phyloP scores from a whole-genome alignment of 2,888 invertebrate genomes.

The Brachypterus glaber region DNA sequence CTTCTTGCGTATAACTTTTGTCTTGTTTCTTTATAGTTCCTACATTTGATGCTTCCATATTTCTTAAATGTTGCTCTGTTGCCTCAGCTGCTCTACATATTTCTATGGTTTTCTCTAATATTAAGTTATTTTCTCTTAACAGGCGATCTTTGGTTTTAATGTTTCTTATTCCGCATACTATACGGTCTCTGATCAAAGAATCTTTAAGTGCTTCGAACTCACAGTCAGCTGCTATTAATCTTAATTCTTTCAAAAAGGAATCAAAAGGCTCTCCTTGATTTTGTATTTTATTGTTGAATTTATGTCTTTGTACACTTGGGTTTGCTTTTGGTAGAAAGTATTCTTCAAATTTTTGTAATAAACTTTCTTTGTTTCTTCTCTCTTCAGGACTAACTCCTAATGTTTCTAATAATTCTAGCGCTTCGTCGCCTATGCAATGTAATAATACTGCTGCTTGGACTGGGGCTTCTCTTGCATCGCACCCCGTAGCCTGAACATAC shows the following conservation, averaged over 20 bases:
- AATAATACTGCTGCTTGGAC: conserved; percentile 2
- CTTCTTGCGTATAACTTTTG: neutral
- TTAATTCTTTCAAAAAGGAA: neutral
- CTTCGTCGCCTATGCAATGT: conserved; percentile 3
- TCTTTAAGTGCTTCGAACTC: neutral
- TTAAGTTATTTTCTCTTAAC: conserved; percentile 4
- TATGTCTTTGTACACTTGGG: conserved; percentile 14
- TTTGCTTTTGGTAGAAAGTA: conserved; percentile 18
- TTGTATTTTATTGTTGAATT: conserved; percentile 7
- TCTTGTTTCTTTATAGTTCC: neutral
- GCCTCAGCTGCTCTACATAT: conserved; percentile 12
- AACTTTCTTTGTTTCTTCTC: neutral
- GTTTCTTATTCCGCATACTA: neutral
- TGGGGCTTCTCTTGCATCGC: neutral
- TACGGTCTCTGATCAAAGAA: neutral
- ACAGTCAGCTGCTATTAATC: neutral
- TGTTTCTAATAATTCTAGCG: conserved; percentile 4
- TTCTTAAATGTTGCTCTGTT: conserved; percentile 6
- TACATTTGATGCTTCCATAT: neutral
- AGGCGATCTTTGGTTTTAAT: no score
- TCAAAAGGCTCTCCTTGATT: neutral
- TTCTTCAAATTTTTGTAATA: conserved; percentile 12
- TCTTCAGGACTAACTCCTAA: neutral
- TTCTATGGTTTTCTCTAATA: conserved; percentile 7
- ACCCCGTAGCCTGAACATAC: neutral